These are phyloP conservation scores for Pterostichus madidus DNA, from an alignment of 2,888 invertebrate species.

Conservation along the genomic window DNA sequence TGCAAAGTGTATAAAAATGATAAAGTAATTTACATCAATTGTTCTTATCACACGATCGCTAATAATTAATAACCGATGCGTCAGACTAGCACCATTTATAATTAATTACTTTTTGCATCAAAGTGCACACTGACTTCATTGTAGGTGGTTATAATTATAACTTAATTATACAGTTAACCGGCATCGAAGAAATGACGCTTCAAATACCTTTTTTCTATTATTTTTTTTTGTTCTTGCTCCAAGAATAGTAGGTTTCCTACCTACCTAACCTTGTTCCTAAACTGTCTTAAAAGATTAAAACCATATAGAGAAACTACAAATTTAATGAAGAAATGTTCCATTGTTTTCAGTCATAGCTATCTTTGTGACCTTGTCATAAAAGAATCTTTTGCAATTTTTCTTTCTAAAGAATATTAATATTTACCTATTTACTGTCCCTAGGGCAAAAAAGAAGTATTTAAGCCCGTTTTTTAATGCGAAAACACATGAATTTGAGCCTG, in stretches of 20 bases:
- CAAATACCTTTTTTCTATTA: slow-evolving; percentile 14
- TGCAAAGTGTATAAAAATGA: background rate
- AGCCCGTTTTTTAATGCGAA: too few relatives aligned
- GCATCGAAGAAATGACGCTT: slow-evolving; percentile 13
- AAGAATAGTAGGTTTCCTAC: background rate
- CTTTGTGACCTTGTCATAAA: slow-evolving; percentile 36
- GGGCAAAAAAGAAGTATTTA: too few relatives aligned
- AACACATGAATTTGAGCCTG: too few relatives aligned
- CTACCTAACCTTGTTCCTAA: slow-evolving; percentile 40
- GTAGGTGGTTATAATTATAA: slow-evolving; percentile 10
- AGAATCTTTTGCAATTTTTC: slow-evolving; percentile 23
- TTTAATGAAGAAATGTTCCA: slow-evolving; percentile 47
- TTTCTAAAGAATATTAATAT: background rate
- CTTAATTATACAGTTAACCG: background rate
- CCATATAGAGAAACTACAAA: slow-evolving; percentile 42
- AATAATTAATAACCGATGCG: slow-evolving; percentile 24
- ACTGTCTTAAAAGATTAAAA: slow-evolving; percentile 48
- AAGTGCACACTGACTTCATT: slow-evolving; percentile 16
- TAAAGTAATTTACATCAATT: slow-evolving; percentile 28
- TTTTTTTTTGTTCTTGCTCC: slow-evolving; percentile 9
- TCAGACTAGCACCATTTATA: background rate
- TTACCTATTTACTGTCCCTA: too few relatives aligned
- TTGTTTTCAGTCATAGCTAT: slow-evolving; percentile 35
- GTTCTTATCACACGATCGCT: background rate
- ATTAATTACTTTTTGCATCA: slow-evolving; percentile 12